Evolutionary conservation across 1,140 invertebrate species (phyloP), one percentile per base, ranked within the genome.

Genomic region (Bombyx mandarina): DNA sequence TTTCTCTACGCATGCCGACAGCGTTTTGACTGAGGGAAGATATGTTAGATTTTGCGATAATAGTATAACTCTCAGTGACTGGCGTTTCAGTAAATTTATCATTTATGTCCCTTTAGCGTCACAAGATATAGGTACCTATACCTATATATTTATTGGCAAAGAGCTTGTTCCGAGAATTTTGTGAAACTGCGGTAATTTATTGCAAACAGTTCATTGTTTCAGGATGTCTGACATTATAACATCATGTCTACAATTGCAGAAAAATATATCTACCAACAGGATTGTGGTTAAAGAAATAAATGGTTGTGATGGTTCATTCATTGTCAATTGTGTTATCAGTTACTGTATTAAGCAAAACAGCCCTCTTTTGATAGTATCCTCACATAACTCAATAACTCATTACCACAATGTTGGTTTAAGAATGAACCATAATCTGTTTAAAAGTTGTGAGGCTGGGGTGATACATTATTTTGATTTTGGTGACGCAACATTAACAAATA

Each of bases 371-470:
- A 79, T 94, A 18, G 85, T 94, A 57, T 89, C 91, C 54, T 89
- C 92, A 62, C 93, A 94, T 65, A 93, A 93, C 63, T 91, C 91
- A 6, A 87, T 93, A 52, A 85, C 89, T 35, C 93, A 94, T 72
- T 94, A 93, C 68, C 90, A 93, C 54, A 92, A 91, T 79, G 88
- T 93, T 54, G 91, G 92, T n/a, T 90, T 92, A 71, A 92, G 92
- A 71, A 84, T 94, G 67, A 93, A 93, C 42, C 93, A 93, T 67
- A 93, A 94, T 77, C 80, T 93, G 35, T 87, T 89, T 44, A 88
- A 89, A 56, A 77, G 90, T 63, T 76, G 89, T 56, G 89, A 91
- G 12, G 80, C 89, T 54, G 89, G 84, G 2, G 76, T 87, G 9
- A 73, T 93, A 8, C 74, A 84, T 49, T 87, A 92, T 57, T 89